Percentiles rank a stretch among this genome's conserved stretches.
These are phyloP conservation scores for Rhabdomys pumilio DNA, from an alignment of 2,797 vertebrate genomes.

Conservation along the genomic window DNA sequence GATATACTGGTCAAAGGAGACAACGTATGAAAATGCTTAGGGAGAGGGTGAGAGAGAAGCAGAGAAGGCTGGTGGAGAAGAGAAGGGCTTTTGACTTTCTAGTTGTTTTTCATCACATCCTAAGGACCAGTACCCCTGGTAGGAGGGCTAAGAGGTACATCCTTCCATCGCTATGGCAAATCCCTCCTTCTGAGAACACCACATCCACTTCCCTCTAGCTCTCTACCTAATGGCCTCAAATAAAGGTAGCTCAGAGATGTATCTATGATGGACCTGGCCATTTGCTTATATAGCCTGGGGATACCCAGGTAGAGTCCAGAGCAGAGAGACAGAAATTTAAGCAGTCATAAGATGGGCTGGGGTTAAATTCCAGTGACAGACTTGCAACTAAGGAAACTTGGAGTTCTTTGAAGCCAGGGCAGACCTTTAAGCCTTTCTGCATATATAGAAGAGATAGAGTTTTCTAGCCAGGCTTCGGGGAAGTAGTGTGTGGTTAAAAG, in stretches of 20 bases:
- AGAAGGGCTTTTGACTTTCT: background rate
- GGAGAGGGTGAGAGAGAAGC: background rate
- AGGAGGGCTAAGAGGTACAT: background rate
- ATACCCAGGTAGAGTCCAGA: background rate
- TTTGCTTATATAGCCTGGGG: background rate
- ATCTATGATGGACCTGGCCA: background rate
- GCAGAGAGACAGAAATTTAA: conserved; percentile 3
- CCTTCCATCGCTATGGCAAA: background rate
- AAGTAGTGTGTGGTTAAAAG: background rate
- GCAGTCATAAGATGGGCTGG: background rate
- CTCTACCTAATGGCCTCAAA: background rate
- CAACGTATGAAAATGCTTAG: background rate
- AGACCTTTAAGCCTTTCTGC: background rate
- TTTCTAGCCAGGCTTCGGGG: background rate
- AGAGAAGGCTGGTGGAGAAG: background rate
- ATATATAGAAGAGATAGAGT: background rate
- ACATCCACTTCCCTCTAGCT: background rate
- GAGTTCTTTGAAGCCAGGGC: background rate
- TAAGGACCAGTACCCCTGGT: background rate
- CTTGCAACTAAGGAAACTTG: background rate
- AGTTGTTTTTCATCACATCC: background rate
- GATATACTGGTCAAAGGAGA: background rate
- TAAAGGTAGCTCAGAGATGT: background rate
- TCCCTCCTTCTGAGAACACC: background rate
- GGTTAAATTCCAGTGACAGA: conserved; percentile 35